phyloP scores from a whole-genome alignment of 2,888 invertebrate genomes.

The Sminthurinus aureus region DNA sequence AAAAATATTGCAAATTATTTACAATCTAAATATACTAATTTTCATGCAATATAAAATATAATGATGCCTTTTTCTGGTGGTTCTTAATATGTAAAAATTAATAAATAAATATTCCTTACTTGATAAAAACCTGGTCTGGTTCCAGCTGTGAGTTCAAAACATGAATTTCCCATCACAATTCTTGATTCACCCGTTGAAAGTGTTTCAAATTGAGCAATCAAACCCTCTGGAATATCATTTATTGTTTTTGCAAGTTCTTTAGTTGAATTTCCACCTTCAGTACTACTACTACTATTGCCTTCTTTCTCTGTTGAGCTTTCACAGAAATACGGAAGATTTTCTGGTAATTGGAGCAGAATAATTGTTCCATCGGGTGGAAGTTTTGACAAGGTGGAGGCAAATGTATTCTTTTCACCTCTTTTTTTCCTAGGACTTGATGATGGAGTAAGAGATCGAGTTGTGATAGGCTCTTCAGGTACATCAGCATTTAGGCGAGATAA shows the following conservation, averaged over 20 bases:
- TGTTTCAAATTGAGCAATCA: conserved; percentile 51
- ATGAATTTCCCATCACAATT: conserved; percentile 52
- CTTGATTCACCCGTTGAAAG: conserved; percentile 48
- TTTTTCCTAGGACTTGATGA: neutral
- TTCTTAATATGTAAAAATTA: neutral
- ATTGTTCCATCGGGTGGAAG: conserved; percentile 43
- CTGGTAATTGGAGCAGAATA: conserved; percentile 53
- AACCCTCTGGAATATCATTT: conserved; percentile 51
- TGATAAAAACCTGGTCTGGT: conserved; percentile 52
- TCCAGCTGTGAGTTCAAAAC: conserved; percentile 53
- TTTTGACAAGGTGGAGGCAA: conserved; percentile 41
- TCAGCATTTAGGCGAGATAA: conserved; percentile 1
- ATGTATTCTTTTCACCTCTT: neutral
- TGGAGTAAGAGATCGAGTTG: neutral
- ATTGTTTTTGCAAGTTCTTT: conserved; percentile 45
- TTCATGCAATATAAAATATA: neutral
- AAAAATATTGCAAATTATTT: no score
- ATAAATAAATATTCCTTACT: no score
- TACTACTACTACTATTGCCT: neutral
- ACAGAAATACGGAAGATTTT: conserved; percentile 50
- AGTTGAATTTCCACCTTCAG: neutral
- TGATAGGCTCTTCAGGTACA: neutral
- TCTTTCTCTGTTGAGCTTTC: conserved; percentile 38
- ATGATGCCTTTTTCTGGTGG: neutral
- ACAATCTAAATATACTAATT: neutral